These are phyloP conservation scores for Zaprionus capensis DNA, from an alignment of 1,140 invertebrate genomes.

Conservation along the genomic window DNA sequence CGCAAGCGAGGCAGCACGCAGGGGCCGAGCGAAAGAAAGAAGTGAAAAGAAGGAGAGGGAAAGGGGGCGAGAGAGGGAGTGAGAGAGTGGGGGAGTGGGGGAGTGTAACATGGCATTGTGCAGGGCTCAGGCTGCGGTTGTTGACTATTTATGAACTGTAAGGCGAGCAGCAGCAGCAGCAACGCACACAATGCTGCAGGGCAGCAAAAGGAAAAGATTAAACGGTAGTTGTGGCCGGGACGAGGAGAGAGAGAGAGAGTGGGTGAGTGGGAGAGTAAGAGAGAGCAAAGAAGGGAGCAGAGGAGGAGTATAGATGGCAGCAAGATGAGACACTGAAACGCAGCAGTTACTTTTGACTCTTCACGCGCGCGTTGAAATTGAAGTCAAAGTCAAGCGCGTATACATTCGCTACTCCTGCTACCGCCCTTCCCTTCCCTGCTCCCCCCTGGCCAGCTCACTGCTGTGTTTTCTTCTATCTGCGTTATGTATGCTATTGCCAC, in stretches of 20 bases:
- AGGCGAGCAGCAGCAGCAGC: constrained; percentile 43
- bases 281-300: background rate
- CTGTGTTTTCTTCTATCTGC: background rate
- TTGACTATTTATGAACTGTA: constrained; percentile 70
- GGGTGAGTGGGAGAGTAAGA: background rate
- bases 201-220: constrained; percentile 14
- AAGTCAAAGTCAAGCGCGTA: constrained; percentile 68
- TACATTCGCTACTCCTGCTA: constrained; percentile 10
- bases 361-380: constrained; percentile 60
- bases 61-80: background rate
- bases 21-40: constrained; percentile 16
- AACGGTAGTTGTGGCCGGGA: background rate
- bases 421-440: background rate
- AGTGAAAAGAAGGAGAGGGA: background rate
- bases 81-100: background rate
- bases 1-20: constrained; percentile 21
- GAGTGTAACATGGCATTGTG: constrained; percentile 1
- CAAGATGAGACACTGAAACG: background rate
- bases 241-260: background rate
- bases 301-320: background rate
- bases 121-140: constrained; percentile 20
- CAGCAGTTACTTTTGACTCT: constrained; percentile 28
- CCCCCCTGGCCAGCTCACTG: background rate
- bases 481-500: background rate
- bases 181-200: constrained; percentile 6